phyloP scores from a whole-genome alignment of 1,140 invertebrate genomes.

The Papilio helenus region DNA sequence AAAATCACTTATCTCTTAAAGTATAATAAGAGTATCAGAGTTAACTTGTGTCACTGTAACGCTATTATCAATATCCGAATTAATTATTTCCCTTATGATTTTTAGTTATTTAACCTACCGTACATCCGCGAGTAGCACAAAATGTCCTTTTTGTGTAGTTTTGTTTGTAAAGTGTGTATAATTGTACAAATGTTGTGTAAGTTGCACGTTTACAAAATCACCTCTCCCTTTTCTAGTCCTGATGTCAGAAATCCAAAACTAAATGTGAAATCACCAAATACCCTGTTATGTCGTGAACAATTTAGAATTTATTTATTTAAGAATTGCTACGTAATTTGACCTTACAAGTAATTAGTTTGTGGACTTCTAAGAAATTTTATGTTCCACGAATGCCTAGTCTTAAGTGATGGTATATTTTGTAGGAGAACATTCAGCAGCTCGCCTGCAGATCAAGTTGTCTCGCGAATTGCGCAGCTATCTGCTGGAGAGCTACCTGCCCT shows the following conservation, averaged over 20 bases:
- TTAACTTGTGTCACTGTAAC: not conserved
- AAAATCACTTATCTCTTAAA: too few species aligned
- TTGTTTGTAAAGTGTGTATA: slow-evolving; percentile 34
- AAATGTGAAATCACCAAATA: too few species aligned
- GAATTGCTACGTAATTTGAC: not conserved
- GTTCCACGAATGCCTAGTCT: not conserved
- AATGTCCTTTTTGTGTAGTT: slow-evolving; percentile 42
- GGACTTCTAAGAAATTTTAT: not conserved
- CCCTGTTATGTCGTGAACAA: too few species aligned
- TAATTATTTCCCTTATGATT: not conserved
- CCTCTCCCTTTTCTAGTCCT: not conserved
- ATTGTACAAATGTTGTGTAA: not conserved
- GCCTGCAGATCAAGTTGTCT: slow-evolving; percentile 84
- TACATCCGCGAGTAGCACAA: slow-evolving; percentile 51
- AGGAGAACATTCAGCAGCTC: slow-evolving; percentile 84
- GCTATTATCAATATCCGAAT: not conserved
- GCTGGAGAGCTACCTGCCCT: slow-evolving; percentile 86
- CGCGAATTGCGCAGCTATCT: slow-evolving; percentile 84
- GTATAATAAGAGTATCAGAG: too few species aligned
- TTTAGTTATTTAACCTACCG: slow-evolving; percentile 19
- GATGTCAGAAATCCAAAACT: too few species aligned
- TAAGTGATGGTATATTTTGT: slow-evolving; percentile 40
- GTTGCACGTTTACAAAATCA: not conserved
- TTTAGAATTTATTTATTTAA: not conserved
- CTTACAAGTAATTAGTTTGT: not conserved